Base-by-base conservation (phyloP, 2,113 vertebrate genomes). In the Nannospalax galili region DNA sequence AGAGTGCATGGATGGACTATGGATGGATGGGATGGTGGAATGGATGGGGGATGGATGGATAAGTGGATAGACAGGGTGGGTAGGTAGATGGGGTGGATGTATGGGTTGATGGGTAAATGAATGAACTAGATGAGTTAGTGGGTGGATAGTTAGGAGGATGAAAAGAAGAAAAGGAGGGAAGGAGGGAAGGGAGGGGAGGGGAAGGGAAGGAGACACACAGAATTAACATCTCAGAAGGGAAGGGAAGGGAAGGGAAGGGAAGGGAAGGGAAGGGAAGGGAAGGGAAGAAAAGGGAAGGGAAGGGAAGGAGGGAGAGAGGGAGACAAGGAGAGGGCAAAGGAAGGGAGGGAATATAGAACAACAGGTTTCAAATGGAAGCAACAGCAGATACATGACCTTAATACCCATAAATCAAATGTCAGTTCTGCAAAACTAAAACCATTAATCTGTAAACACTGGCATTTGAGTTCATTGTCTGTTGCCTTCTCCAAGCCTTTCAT, bases 331-430 rank as follows among this genome's bases (percentile, higher is more conserved):
- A 16, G n/a, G 12, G 3, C 5, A 37, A 26, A 10, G 35, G 35
- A 60, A 60, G 20, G 3, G 12, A 70, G 15, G 22, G 24, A 80
- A 32, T 45, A 65, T 28, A 72, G 4, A 52, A 32, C 9, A 5
- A 77, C 70, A 37, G 14, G 2, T 73, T 89, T 96, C 62, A 91
- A 93, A 88, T 20, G 24, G 37, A 92, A 88, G 30, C 64, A 52
- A 78, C 11, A 82, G 35, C 7, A 84, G 58, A 92, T 69, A 32
- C 0, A 30, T 52, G 92, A 81, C 15, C 70, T 40, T 26, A 26
- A 26, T 26, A 48, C 40, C 16, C 7, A 26, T 28, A 74, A 65
- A 30, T 73, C 35, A 81, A 69, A 32, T 42, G 24, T 69, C 74
- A 64, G 52, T 42, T 81, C 42, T 30, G 4, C 15, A 80, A 94